phyloP scores from a whole-genome alignment of 2,888 invertebrate species.

The Oxystoma pomonae region DNA sequence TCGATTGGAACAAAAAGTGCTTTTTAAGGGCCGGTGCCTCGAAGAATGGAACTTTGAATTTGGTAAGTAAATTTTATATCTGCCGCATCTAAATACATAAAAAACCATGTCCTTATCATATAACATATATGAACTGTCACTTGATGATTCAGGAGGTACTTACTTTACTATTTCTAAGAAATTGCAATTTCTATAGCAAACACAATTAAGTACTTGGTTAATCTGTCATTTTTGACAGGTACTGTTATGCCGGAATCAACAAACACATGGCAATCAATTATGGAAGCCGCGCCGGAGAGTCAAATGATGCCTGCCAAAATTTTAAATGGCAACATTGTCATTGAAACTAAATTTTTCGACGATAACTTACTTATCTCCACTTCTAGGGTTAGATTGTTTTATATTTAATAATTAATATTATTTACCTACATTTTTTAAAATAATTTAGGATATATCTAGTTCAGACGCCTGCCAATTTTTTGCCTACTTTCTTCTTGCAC shows the following conservation, averaged over 20 bases:
- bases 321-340: slow-evolving; percentile 93
- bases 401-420: slow-evolving; percentile 58
- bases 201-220: too few species aligned
- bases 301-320: slow-evolving; percentile 99
- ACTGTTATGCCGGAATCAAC: slow-evolving; percentile 98
- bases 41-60: slow-evolving; percentile 99
- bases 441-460: too few species aligned
- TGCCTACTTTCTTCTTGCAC: too few species aligned
- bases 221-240: slow-evolving; percentile 5
- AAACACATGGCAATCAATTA: slow-evolving; percentile 98
- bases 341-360: slow-evolving; percentile 96
- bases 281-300: slow-evolving; percentile 98
- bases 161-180: too few species aligned
- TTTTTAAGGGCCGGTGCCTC: slow-evolving; percentile 84
- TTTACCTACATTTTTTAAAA: background rate
- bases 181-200: too few species aligned
- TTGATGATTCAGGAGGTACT: too few species aligned
- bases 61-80: slow-evolving; percentile 54
- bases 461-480: too few species aligned
- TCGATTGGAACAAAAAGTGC: slow-evolving; percentile 79
- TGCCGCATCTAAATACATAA: too few species aligned
- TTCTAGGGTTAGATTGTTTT: slow-evolving; percentile 91
- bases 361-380: slow-evolving; percentile 91
- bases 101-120: too few species aligned
- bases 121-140: too few species aligned